Base-by-base conservation (phyloP, 2,888 invertebrate genomes). In the Erebia aethiops region DNA sequence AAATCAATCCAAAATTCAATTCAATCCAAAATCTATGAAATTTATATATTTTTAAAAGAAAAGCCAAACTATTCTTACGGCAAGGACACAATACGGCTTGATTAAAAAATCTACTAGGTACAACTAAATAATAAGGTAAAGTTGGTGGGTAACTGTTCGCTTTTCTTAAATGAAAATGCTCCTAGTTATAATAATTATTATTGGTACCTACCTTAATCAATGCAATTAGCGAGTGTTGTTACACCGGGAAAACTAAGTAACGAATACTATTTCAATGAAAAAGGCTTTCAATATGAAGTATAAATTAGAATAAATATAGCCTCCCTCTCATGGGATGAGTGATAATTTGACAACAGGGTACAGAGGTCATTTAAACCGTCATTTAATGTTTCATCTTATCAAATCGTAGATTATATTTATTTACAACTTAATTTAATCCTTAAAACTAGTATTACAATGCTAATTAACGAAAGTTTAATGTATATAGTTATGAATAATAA, bases 401-500 rank as follows among this genome's bases (percentile, higher is more conserved):
- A 64, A 62, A 80, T 73, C 68, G 74, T 74, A 75, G 58, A 75
- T 77, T 81, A 82, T 85, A 82, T 83, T 88, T 91, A 92, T 92
- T 90, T 92, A 92, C 92, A 92, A 82, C 90, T 91, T 91, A 89
- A 81, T 82, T 85, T 83, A 81, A 76, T 79, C 77, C 86, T 89
- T 89, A 87, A 14, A 83, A 74, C 88, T 91, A 91, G 87, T 84
- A 84, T 83, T 84, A 86, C 86, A 90, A 85, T 89, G 84, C 89
- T 91, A 91, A 87, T 90, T 88, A 90, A 90, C 85, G 89, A 90
- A 85, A 85, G 82, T 87, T 78, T 84, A 82, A 88, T 84, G 85
- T 85, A 84, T 86, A 86, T 85, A 87, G 81, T 83, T 85, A 78
- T 91, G 90, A 91, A 85, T 84, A 92, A 92, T 92, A 92, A 92